Evolutionary conservation across 2,113 vertebrate genomes (phyloP).

Genomic region (Mustela lutreola): DNA sequence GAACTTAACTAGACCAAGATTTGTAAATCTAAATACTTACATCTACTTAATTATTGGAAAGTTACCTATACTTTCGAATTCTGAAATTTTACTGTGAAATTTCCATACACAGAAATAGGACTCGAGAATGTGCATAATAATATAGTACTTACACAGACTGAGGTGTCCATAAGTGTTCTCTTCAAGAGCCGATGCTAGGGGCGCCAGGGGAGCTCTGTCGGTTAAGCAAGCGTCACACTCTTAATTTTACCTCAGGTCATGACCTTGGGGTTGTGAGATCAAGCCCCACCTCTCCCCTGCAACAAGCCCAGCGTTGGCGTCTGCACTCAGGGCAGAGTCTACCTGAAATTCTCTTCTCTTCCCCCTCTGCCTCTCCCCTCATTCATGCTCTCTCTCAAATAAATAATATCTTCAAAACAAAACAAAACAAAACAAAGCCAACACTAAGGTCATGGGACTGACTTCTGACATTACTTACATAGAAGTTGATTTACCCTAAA

Average conservation of each 20-base stretch:
- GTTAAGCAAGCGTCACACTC: neutral
- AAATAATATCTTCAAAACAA: neutral
- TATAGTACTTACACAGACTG: neutral
- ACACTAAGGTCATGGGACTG: neutral
- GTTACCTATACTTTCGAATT: neutral
- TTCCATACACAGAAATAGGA: neutral
- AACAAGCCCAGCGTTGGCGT: neutral
- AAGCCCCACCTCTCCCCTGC: neutral
- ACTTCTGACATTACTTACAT: neutral
- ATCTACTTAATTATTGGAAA: neutral
- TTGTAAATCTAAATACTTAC: constrained; percentile 34
- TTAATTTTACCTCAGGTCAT: neutral
- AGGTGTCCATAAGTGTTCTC: neutral
- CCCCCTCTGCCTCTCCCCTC: neutral
- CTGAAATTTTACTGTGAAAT: neutral
- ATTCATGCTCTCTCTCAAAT: neutral
- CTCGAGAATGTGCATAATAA: neutral
- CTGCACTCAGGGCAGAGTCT: neutral
- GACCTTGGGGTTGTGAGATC: neutral
- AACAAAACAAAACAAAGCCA: neutral
- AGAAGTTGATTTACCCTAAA: neutral
- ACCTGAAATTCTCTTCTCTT: neutral
- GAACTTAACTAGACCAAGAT: neutral
- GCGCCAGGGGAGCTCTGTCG: neutral
- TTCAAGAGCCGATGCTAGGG: neutral